Base-by-base conservation (phyloP, 2,797 vertebrate species). In the Oreochromis grahami region DNA sequence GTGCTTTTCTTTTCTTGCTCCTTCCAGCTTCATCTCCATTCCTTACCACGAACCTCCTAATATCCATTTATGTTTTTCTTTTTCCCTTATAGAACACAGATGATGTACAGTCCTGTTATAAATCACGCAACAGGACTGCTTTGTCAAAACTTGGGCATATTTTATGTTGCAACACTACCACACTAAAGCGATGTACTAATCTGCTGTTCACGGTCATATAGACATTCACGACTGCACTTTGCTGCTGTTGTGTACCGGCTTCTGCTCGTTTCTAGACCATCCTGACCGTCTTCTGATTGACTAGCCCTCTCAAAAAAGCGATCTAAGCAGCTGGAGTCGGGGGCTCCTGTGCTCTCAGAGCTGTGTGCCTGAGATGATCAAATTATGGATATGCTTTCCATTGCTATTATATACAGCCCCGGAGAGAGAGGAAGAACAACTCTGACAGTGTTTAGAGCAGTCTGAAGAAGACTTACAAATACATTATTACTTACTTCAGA, bases 11-110 rank as follows among this genome's bases (percentile, higher is more conserved):
- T 48, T 34, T 55, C 14, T 21, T 11, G 56, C n/a, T 50, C 17
- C 48, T 17, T 58, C 45, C 15, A 11, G 45, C 84, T 36, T 74
- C 50, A 80, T 55, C 72, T 29, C 41, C 53, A 78, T 84, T 88
- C 84, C 80, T 88, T 85, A 79, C 82, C 84, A 93, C 87, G 85
- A 93, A 76, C 77, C 76, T 83, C 78, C 81, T 76, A 89, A 90
- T 81, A 80, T 90, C 88, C 86, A 94, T 94, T 93, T 93, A 83
- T 86, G 92, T 94, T 91, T 14, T 84, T 84, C 80, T 8, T 82
- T 87, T 45, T 70, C 13, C 76, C 86, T 86, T 88, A 86, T 77
- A 92, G 83, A 86, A 72, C 85, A 86, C 85, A 93, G 93, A 89
- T 89, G 90, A 94, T 78, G 78, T 86, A 91, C 79, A 48, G 76